These are phyloP conservation scores for Nephrotoma flavescens DNA, from an alignment of 2,888 invertebrate species.

Conservation along the genomic window DNA sequence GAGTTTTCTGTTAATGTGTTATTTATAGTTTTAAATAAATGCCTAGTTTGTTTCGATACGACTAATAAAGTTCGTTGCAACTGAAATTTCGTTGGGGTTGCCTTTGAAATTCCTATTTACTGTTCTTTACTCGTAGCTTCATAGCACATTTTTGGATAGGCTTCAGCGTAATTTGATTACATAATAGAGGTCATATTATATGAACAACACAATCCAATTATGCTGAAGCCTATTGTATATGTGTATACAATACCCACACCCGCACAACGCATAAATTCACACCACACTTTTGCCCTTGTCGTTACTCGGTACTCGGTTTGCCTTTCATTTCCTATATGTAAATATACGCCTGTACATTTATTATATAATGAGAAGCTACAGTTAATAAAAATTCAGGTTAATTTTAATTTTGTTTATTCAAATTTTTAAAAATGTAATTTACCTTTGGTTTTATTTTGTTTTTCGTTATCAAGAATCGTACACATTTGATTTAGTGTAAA, in stretches of 20 bases:
- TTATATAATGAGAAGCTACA: background rate
- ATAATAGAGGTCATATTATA: too few relatives aligned
- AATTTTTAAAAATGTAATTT: background rate
- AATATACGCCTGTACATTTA: background rate
- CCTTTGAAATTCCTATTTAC: too few relatives aligned
- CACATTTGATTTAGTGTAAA: background rate
- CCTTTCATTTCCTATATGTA: background rate
- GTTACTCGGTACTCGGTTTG: background rate
- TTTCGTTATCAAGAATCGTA: background rate
- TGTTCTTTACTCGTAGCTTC: too few relatives aligned
- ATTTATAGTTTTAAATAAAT: background rate
- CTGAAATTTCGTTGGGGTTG: too few relatives aligned
- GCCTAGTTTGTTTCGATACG: background rate
- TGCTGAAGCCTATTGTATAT: background rate
- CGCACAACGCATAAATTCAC: background rate
- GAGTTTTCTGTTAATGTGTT: background rate
- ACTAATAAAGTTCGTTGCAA: too few relatives aligned
- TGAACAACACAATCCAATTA: too few relatives aligned
- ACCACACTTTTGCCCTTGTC: background rate
- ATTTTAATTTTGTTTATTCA: background rate
- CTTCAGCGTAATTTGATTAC: background rate
- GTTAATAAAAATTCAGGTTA: background rate
- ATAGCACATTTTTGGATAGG: too few relatives aligned
- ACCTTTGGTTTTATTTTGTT: background rate
- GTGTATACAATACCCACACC: background rate